Conservation (phyloP, 2,113 vertebrate genomes). For the Paedocypris sp. region DNA sequence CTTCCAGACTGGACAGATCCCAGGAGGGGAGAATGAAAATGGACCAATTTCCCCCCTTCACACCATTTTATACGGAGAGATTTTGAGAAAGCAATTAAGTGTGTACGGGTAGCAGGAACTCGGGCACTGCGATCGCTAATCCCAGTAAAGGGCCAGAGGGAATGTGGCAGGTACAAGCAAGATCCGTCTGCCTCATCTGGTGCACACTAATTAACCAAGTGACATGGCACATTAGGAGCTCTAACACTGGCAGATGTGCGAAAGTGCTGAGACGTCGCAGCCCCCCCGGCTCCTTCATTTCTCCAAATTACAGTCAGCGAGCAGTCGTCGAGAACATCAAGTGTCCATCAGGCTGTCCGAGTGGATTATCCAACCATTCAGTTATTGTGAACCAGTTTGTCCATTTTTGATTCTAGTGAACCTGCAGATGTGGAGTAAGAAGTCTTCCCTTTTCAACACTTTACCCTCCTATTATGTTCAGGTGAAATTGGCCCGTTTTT, state of each 20-base stretch:
- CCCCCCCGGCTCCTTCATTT: not conserved
- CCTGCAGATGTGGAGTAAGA: too few species aligned
- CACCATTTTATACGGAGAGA: not conserved
- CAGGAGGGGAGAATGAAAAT: not conserved
- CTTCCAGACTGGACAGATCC: not conserved
- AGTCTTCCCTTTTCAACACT: too few species aligned
- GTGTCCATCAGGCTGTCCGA: not conserved
- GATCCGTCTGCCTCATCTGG: conserved; percentile 3
- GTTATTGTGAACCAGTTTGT: too few species aligned
- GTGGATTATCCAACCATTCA: not conserved
- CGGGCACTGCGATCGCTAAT: not conserved
- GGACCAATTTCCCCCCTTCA: not conserved
- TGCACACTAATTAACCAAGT: conserved; percentile 6
- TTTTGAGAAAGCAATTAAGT: conserved; percentile 11
- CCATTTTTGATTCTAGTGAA: too few species aligned
- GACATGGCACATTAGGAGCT: not conserved
- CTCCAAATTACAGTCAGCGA: too few species aligned
- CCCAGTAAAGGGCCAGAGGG: not conserved
- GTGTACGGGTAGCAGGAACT: not conserved
- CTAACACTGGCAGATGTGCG: not conserved
- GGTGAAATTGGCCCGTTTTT: too few species aligned
- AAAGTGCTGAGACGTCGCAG: not conserved
- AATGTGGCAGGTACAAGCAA: conserved; percentile 5
- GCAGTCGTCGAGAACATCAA: not conserved
- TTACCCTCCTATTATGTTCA: too few species aligned